Evolutionary conservation across 2,888 invertebrate species (phyloP).

Genomic region (Callimorpha dominula): DNA sequence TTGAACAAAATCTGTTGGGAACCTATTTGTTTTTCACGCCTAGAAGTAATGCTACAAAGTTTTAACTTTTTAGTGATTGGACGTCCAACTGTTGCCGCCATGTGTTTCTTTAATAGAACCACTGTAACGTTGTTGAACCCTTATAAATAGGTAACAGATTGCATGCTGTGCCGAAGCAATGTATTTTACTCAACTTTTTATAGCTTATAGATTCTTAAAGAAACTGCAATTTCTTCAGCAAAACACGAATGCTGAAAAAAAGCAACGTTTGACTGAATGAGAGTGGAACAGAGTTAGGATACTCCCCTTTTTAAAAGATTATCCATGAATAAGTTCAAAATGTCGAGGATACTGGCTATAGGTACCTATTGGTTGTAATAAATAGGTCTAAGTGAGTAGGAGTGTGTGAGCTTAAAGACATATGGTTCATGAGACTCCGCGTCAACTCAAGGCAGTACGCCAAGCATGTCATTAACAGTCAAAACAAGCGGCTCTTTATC

Average conservation of each 20-base stretch:
- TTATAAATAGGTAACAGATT: constrained; percentile 24
- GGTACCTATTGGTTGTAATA: neutral
- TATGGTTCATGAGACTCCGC: neutral
- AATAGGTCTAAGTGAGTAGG: neutral
- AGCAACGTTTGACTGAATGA: neutral
- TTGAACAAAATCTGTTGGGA: constrained; percentile 27
- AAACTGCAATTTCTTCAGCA: neutral
- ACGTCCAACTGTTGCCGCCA: constrained; percentile 15
- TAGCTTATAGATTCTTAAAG: neutral
- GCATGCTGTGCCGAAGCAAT: constrained; percentile 17
- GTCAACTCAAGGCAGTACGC: constrained; percentile 2
- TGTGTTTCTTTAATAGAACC: constrained; percentile 19
- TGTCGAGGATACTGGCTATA: neutral
- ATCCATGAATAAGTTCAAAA: neutral
- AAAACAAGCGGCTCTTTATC: constrained; percentile 72
- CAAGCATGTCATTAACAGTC: constrained; percentile 49
- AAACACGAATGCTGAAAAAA: neutral
- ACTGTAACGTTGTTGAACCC: constrained; percentile 11
- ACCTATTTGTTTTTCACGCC: constrained; percentile 33
- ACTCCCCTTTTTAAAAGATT: neutral
- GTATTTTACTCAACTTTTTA: constrained; percentile 1
- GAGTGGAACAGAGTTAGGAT: neutral
- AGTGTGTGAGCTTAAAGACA: neutral
- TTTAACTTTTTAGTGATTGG: constrained; percentile 8
- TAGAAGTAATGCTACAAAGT: constrained; percentile 9